These are phyloP conservation scores for Alectura lathami DNA, from an alignment of 2,113 vertebrate species.

Conservation along the genomic window DNA sequence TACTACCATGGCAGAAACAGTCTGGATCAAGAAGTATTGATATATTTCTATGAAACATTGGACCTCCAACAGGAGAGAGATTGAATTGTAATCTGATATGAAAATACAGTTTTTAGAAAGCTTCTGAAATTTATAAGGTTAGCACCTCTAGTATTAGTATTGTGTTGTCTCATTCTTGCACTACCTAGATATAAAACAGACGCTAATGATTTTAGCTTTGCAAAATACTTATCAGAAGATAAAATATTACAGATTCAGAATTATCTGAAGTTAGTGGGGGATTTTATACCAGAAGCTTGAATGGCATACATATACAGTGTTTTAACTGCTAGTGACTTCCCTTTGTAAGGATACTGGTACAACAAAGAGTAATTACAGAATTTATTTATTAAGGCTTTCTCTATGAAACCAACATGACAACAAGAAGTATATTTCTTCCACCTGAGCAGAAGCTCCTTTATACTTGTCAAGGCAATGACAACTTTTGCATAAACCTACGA, in stretches of 20 bases:
- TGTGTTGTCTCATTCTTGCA: background rate
- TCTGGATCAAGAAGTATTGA: background rate
- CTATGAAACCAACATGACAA: background rate
- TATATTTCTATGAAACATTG: background rate
- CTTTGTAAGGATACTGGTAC: fast-evolving
- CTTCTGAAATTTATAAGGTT: background rate
- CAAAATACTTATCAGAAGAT: background rate
- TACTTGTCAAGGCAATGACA: background rate
- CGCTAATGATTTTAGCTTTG: background rate
- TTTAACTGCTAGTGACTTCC: background rate
- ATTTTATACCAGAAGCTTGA: background rate
- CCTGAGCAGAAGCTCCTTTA: background rate
- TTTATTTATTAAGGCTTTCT: background rate
- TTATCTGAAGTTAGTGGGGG: background rate
- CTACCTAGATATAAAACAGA: background rate
- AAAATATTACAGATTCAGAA: background rate
- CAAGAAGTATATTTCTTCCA: background rate
- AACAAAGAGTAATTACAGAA: background rate
- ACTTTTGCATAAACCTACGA: background rate
- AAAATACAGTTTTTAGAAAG: background rate
- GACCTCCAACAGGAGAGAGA: background rate
- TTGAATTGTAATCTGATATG: background rate
- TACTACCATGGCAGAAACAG: fast-evolving
- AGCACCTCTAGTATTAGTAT: background rate
- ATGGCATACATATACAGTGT: background rate